Conservation (phyloP, 2,113 vertebrate genomes). For the Atherinomorus stipes region DNA sequence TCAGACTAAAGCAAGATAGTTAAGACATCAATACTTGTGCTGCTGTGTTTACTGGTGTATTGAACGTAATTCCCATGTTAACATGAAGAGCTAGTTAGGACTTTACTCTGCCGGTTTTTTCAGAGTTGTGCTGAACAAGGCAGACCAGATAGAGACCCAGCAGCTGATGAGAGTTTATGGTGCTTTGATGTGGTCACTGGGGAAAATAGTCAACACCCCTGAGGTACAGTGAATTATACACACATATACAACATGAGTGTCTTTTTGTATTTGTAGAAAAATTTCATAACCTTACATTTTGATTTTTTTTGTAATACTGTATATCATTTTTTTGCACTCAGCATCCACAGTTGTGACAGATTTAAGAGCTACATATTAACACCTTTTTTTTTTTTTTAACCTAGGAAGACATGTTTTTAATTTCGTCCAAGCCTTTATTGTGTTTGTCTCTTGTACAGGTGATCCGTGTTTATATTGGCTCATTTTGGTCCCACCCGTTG, state of each 20-base stretch:
- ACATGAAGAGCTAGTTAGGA: background rate
- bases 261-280: background rate
- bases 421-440: background rate
- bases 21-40: too few species aligned
- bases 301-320: background rate
- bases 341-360: background rate
- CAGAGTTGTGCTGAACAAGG: conserved; percentile 97
- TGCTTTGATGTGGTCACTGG: conserved; percentile 98
- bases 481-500: conserved; percentile 97
- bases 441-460: conserved; percentile 76
- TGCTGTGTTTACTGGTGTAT: background rate
- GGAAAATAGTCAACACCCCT: conserved; percentile 97
- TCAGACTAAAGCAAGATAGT: background rate
- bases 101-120: background rate
- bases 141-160: conserved; percentile 98
- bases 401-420: background rate
- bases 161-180: conserved; percentile 98
- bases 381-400: too few species aligned
- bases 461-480: conserved; percentile 98
- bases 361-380: too few species aligned
- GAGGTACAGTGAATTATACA: conserved; percentile 72
- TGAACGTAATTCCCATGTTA: background rate
- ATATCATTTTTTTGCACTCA: background rate
- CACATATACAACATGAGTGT: background rate
- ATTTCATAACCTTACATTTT: background rate